Base-by-base conservation (phyloP, 2,888 invertebrate genomes). In the Parnassius mnemosyne region DNA sequence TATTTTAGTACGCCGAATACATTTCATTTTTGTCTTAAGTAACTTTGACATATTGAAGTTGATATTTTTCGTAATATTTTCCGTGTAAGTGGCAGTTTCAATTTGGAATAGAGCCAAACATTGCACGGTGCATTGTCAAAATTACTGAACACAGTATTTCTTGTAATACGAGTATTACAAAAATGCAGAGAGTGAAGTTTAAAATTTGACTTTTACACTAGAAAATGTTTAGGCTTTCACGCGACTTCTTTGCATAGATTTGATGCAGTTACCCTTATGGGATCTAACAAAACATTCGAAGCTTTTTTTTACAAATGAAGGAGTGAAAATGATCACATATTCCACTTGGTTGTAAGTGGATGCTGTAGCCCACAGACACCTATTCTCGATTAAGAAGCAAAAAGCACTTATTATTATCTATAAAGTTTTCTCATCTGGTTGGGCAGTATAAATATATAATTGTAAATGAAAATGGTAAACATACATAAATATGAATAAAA, bases 91-190 rank as follows among this genome's bases (percentile, higher is more conserved):
- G 63, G 52, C 63, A 59, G 47, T 63, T 59, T 63, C 59, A 63
- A 59, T 59, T 63, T 63, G 63, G 63, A 13, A 47, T 13, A 44
- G 47, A 55, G 63, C 63, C 63, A 63, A 59, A 47, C 51, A 55
- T 51, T 55, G 41, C 43, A 34, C 34, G 55, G 47, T 46, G 44
- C 50, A 42, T 51, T 54, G 57, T 63, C 54, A 55, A 50, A 59
- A 51, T 54, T 44, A 56, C 25, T 43, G 16, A 57, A 57, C 49
- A 53, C 44, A 43, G 57, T 54, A 58, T 62, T 51, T 59, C 58
- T 58, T 57, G 53, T 62, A 49, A 25, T 16, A n/a, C n/a, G n/a
- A n/a, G n/a, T 49, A 61, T 46, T 53, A 47, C 56, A 49, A 51
- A 51, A 63, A 54, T 57, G 20, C 49, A 11, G 49, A 47, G 46